Evolutionary conservation across 2,113 vertebrate species (phyloP).

Genomic region (Bambusicola thoracicus): DNA sequence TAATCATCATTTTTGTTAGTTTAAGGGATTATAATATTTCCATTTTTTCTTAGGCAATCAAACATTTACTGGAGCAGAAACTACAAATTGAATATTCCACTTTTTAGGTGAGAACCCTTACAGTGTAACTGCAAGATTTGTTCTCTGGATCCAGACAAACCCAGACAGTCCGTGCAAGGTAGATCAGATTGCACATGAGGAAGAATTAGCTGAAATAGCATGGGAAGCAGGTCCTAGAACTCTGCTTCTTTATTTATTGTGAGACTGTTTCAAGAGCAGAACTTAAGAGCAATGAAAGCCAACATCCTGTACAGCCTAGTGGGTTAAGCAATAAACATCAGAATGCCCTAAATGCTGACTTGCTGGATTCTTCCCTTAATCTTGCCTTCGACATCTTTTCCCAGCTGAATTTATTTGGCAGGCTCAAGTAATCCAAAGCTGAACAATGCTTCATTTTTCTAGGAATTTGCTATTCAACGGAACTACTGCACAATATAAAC

Average conservation of each 20-base stretch:
- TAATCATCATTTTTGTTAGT: constrained; percentile 6
- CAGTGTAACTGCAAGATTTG: not conserved
- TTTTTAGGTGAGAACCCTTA: not conserved
- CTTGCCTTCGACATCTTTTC: constrained; percentile 14
- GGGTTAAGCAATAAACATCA: not conserved
- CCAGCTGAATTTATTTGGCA: constrained; percentile 27
- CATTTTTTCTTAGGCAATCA: not conserved
- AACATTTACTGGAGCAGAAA: not conserved
- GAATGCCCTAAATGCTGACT: constrained; percentile 23
- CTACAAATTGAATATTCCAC: not conserved
- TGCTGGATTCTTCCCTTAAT: constrained; percentile 20
- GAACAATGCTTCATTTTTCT: constrained; percentile 27
- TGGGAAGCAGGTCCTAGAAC: not conserved
- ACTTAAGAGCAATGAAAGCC: not conserved
- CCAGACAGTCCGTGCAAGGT: not conserved
- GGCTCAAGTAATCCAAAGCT: not conserved
- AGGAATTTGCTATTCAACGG: not conserved
- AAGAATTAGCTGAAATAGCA: not conserved
- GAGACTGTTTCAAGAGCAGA: not conserved
- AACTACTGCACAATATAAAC: not conserved
- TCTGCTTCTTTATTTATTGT: not conserved
- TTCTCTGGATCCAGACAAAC: not conserved
- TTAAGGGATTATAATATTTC: not conserved
- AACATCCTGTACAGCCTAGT: not conserved
- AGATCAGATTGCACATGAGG: not conserved